Evolutionary conservation across 2,797 vertebrate genomes (phyloP).

Genomic region (Masticophis lateralis): DNA sequence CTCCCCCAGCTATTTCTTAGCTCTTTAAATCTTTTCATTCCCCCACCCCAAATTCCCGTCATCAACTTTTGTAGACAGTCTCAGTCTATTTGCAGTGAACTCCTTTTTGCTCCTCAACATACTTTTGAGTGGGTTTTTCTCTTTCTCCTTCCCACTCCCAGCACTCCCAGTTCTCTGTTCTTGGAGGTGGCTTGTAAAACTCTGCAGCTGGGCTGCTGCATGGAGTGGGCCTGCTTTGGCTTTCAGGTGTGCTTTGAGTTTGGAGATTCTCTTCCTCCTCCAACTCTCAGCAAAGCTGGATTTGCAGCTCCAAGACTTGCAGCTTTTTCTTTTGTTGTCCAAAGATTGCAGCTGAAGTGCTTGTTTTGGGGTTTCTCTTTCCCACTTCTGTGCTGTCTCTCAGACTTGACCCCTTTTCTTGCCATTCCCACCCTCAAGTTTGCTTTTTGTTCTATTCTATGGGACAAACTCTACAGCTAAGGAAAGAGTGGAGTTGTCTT

Average conservation of each 20-base stretch:
- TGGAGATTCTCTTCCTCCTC: neutral
- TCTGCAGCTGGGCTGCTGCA: neutral
- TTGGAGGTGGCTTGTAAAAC: neutral
- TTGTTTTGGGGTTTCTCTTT: neutral
- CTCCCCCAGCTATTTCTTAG: neutral
- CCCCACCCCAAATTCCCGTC: neutral
- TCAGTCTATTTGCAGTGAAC: neutral
- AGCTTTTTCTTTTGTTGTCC: neutral
- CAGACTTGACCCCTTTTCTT: neutral
- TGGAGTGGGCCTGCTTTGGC: neutral
- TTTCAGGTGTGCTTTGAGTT: neutral
- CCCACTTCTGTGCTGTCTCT: neutral
- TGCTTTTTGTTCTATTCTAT: neutral
- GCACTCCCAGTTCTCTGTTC: neutral
- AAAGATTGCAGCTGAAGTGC: neutral
- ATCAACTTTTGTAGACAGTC: neutral
- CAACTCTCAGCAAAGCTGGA: neutral
- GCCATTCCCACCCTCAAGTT: neutral
- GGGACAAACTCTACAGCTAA: neutral
- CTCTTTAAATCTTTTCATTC: neutral
- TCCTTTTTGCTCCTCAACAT: neutral
- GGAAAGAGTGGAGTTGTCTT: neutral
- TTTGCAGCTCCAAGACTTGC: neutral
- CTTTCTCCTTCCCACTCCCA: neutral
- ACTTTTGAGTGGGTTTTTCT: neutral